Evolutionary conservation across 2,888 invertebrate species (phyloP), one percentile per base, ranked within the genome.

Genomic region (Perizoma flavofasciatum): DNA sequence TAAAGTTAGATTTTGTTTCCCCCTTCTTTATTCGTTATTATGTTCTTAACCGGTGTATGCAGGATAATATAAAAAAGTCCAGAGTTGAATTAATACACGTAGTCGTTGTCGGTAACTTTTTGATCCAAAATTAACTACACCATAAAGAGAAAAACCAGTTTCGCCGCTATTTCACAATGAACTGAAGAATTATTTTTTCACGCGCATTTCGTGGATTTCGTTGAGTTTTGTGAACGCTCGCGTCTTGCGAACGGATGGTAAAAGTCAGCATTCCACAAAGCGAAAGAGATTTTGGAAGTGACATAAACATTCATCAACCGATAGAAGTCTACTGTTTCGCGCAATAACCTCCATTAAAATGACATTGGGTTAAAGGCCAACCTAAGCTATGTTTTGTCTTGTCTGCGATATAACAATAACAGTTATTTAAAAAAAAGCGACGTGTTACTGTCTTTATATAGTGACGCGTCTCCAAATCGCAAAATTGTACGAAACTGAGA

Each of bases 91-190:
- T 47, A 44, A 41, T 49, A 10, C 11, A 32, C 35, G 48, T n/a
- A 33, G 43, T 37, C 41, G 54, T 55, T 22, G 63, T 49, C 58
- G 58, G 53, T 35, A 55, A 58, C 47, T 58, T 59, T 62, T 56
- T 64, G 57, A 60, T 65, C 63, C 63, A 62, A 68, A 68, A 65
- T 67, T 65, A 65, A 64, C 53, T 59, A 53, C 54, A 8, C 47
- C 58, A 63, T 64, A 64, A 65, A 67, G 55, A 69, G 54, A 57
- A 49, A 56, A 62, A 67, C 67, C 61, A 53, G 69, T 67, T 66
- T 52, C 49, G 53, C 56, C 35, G 49, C 55, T 62, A 59, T 66
- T 61, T 67, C 64, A 60, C 66, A 65, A 65, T 60, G 66, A 60
- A 59, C 60, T 35, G 60, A 62, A 34, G 61, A 52, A 53, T 63